phyloP scores from a whole-genome alignment of 2,113 vertebrate species.

The Meriones unguiculatus region DNA sequence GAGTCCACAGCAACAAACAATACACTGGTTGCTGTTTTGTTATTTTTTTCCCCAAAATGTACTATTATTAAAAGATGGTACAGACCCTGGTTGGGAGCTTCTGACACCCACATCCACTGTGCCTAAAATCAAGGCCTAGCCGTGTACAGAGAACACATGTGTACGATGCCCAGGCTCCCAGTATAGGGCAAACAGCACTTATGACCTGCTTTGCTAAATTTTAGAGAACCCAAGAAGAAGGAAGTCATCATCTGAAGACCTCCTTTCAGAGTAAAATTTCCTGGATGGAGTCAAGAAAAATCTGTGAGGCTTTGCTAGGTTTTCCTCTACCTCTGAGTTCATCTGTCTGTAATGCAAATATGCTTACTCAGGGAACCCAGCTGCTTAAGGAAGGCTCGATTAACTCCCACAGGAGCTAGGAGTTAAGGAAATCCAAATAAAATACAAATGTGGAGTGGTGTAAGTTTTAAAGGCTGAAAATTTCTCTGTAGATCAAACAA shows the following conservation, averaged over 20 bases:
- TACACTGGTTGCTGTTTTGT: neutral
- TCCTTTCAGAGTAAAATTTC: neutral
- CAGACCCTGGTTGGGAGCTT: neutral
- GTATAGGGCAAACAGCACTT: rapidly evolving
- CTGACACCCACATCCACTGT: neutral
- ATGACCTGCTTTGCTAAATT: neutral
- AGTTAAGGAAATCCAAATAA: slow-evolving; percentile 26
- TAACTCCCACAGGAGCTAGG: neutral
- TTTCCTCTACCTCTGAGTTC: slow-evolving; percentile 14
- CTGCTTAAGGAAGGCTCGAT: neutral
- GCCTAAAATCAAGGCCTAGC: neutral
- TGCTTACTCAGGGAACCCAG: neutral
- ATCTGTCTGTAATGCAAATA: neutral
- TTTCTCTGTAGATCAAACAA: neutral
- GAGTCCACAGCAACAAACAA: neutral
- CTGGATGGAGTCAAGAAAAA: neutral
- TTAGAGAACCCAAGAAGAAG: slow-evolving; percentile 20
- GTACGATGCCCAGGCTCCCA: rapidly evolving
- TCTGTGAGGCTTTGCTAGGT: neutral
- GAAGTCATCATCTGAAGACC: slow-evolving; percentile 34
- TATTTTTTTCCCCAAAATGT: neutral
- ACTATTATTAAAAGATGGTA: neutral
- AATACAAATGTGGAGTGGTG: neutral
- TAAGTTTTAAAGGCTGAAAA: neutral
- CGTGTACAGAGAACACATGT: rapidly evolving